Conservation (phyloP, 92 coral and sea anemone genomes). For the Paragorgia papillata region DNA sequence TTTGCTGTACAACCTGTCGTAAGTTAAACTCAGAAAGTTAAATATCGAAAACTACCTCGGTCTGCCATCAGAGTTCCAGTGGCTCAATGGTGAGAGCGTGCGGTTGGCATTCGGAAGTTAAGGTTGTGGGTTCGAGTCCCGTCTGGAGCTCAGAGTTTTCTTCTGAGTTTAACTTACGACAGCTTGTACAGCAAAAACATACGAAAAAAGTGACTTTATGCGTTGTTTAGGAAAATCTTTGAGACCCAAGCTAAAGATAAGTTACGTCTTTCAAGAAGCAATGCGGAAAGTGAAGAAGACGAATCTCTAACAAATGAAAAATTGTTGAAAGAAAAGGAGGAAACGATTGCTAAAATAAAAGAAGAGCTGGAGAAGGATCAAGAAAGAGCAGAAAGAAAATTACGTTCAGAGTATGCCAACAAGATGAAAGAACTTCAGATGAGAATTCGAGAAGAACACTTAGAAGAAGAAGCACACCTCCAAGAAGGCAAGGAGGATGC, state of each 20-base stretch:
- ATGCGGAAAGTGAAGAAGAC: conserved; percentile 73
- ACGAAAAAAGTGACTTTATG: no score
- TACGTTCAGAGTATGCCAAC: conserved; percentile 71
- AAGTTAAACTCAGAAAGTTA: no score
- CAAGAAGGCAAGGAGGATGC: conserved; percentile 95
- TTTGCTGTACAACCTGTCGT: no score
- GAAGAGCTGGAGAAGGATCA: conserved; percentile 66
- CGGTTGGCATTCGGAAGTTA: no score
- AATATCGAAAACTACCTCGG: no score
- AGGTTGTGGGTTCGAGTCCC: no score
- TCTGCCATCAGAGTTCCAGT: no score
- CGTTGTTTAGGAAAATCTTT: conserved; percentile 1
- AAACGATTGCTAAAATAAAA: conserved; percentile 61
- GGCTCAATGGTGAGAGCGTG: no score
- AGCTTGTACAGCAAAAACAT: no score
- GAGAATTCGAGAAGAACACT: conserved; percentile 83
- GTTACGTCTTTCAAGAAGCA: not conserved
- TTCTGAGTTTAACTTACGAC: no score
- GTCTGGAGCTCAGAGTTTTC: no score
- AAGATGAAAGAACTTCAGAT: conserved; percentile 87
- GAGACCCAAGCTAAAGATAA: not conserved
- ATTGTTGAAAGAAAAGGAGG: conserved; percentile 75
- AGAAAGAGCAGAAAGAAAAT: conserved; percentile 78
- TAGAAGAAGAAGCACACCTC: conserved; percentile 96
- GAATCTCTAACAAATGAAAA: conserved; percentile 75